phyloP scores from a whole-genome alignment of 2,888 invertebrate genomes.

The Morpho deidamia region DNA sequence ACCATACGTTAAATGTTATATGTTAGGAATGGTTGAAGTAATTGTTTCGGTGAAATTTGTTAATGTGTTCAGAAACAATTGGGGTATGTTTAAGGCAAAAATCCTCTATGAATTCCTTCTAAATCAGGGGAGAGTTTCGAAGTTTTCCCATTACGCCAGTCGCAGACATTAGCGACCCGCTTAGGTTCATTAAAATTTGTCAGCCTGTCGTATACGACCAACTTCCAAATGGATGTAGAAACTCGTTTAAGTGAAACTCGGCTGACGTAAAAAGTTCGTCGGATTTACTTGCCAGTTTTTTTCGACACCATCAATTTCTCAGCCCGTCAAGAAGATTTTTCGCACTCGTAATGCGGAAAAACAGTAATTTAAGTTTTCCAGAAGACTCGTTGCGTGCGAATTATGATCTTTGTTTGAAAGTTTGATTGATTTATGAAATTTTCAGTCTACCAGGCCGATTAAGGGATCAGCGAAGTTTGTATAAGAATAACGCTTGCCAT shows the following conservation, averaged over 20 bases:
- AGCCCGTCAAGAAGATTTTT: slow-evolving; percentile 77
- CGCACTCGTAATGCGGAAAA: slow-evolving; percentile 75
- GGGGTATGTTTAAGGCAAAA: slow-evolving; percentile 39
- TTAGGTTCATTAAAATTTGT: slow-evolving; percentile 78
- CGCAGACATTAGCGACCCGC: slow-evolving; percentile 74
- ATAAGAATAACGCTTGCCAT: slow-evolving; percentile 10
- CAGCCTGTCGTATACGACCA: slow-evolving; percentile 70
- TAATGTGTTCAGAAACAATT: slow-evolving; percentile 55
- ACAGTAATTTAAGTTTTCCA: slow-evolving; percentile 76
- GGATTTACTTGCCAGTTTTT: slow-evolving; percentile 61
- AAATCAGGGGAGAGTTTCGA: slow-evolving; percentile 34
- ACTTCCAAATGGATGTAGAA: slow-evolving; percentile 76
- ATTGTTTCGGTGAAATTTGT: slow-evolving; percentile 31
- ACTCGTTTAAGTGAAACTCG: slow-evolving; percentile 76
- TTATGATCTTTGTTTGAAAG: slow-evolving; percentile 75
- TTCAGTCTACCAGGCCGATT: slow-evolving; percentile 41
- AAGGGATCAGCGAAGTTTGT: slow-evolving; percentile 32
- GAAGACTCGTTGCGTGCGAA: slow-evolving; percentile 66
- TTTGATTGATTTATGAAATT: slow-evolving; percentile 74
- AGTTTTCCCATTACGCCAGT: slow-evolving; percentile 73
- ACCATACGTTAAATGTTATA: not conserved
- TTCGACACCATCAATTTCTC: slow-evolving; percentile 74
- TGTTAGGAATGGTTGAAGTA: slow-evolving; percentile 6
- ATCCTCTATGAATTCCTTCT: slow-evolving; percentile 25
- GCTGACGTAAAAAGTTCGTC: slow-evolving; percentile 72